Conservation (phyloP, 2,797 vertebrate genomes). For the Philypnodon macrostomus region DNA sequence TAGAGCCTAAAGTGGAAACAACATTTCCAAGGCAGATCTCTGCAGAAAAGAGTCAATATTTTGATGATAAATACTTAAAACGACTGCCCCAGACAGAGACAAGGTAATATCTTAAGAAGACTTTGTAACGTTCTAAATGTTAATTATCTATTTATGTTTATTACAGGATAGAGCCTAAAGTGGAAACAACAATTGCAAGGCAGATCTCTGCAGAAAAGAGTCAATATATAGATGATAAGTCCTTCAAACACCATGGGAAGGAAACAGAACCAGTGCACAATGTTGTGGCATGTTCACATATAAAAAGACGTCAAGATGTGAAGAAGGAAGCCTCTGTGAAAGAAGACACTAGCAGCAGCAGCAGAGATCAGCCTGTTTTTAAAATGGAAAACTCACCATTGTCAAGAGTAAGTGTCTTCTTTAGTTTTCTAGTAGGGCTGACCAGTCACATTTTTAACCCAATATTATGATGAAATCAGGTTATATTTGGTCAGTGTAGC, state of each 20-base stretch:
- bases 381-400: slow-evolving; percentile 25
- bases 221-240: slow-evolving; percentile 20
- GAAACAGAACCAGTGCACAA: slow-evolving; percentile 17
- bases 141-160: slow-evolving; percentile 3
- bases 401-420: slow-evolving; percentile 53
- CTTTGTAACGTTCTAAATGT: no score
- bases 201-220: slow-evolving; percentile 25
- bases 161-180: slow-evolving; percentile 43
- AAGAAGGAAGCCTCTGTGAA: slow-evolving; percentile 12
- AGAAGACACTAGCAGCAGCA: slow-evolving; percentile 5
- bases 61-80: no score
- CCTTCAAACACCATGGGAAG: slow-evolving; percentile 16
- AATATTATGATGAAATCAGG: no score
- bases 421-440: not conserved
- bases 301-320: not conserved
- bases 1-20: no score
- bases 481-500: no score
- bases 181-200: slow-evolving; percentile 27
- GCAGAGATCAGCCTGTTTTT: not conserved
- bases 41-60: no score
- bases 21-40: no score
- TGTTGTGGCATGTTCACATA: not conserved
- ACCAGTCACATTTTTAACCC: no score
- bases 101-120: no score
- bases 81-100: no score